phyloP scores from a whole-genome alignment of 2,797 vertebrate species.

The Oryzias sinensis region DNA sequence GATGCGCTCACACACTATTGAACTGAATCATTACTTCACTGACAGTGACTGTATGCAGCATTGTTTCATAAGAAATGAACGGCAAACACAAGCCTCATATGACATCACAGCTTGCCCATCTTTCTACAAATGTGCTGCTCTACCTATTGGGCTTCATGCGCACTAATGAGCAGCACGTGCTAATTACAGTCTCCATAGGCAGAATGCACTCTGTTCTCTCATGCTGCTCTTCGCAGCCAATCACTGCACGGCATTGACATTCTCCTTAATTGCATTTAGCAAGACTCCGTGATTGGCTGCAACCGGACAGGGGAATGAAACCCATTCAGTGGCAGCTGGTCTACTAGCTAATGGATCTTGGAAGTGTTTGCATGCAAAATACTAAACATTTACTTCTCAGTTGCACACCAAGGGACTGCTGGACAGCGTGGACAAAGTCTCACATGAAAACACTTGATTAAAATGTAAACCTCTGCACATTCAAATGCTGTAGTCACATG shows the following conservation, averaged over 20 bases:
- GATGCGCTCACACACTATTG: conserved; percentile 6
- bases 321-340: conserved; percentile 62
- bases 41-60: conserved; percentile 40
- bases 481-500: too few species aligned
- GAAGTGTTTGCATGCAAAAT: conserved; percentile 7
- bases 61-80: conserved; percentile 77
- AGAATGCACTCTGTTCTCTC: conserved; percentile 56
- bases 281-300: conserved; percentile 63
- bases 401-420: neutral
- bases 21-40: conserved; percentile 72
- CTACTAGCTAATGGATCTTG: conserved; percentile 52
- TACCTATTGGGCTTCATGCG: conserved; percentile 27
- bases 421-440: neutral
- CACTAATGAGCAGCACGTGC: conserved; percentile 89
- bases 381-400: neutral
- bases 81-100: conserved; percentile 60
- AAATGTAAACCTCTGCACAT: too few species aligned
- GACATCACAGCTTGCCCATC: conserved; percentile 69
- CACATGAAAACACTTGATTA: too few species aligned
- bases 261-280: conserved; percentile 70
- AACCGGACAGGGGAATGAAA: conserved; percentile 43
- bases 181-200: conserved; percentile 86
- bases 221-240: conserved; percentile 78
- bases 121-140: conserved; percentile 2
- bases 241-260: conserved; percentile 48